Conservation (phyloP, 2,797 vertebrate genomes). For the Adrianichthys oophorus region DNA sequence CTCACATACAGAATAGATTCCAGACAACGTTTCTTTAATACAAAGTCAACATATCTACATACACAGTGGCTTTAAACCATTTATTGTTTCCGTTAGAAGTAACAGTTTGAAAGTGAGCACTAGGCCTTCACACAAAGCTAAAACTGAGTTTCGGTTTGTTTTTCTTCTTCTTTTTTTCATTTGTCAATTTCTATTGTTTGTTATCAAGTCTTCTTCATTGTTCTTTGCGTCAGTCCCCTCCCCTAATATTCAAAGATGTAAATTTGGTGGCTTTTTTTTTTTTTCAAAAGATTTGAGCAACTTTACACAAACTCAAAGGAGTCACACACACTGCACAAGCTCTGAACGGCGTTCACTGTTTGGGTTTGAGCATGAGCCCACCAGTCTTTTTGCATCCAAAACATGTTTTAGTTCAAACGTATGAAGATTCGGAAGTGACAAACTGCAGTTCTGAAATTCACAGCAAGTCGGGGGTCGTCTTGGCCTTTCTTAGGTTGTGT, state of each 20-base stretch:
- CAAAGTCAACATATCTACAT: conserved; percentile 99
- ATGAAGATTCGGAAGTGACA: conserved; percentile 59
- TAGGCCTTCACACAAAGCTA: conserved; percentile 89
- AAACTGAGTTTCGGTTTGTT: conserved; percentile 67
- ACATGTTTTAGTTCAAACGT: conserved; percentile 56
- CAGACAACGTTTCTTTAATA: conserved; percentile 99
- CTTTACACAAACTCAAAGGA: conserved; percentile 78
- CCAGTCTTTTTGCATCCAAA: conserved; percentile 43
- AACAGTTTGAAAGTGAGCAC: conserved; percentile 91
- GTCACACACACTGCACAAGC: conserved; percentile 77
- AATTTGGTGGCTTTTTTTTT: conserved; percentile 68
- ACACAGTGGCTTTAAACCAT: conserved; percentile 94
- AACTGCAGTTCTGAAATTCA: conserved; percentile 65
- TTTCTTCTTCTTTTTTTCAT: conserved; percentile 30
- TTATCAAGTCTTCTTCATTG: conserved; percentile 12
- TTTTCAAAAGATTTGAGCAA: conserved; percentile 74
- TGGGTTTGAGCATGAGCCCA: conserved; percentile 52
- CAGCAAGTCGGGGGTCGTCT: conserved; percentile 66
- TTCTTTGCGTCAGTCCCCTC: conserved; percentile 41
- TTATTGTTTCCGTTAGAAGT: conserved; percentile 90
- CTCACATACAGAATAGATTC: conserved; percentile 57
- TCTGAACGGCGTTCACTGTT: conserved; percentile 62
- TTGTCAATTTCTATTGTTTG: conserved; percentile 57
- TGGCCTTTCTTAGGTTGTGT: conserved; percentile 44
- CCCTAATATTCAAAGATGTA: conserved; percentile 55